A percentile compares a stretch with the other conserved stretches of the same genome.
Evolutionary conservation across 1,140 invertebrate species (phyloP).

Genomic region (Drosophila tristis): DNA sequence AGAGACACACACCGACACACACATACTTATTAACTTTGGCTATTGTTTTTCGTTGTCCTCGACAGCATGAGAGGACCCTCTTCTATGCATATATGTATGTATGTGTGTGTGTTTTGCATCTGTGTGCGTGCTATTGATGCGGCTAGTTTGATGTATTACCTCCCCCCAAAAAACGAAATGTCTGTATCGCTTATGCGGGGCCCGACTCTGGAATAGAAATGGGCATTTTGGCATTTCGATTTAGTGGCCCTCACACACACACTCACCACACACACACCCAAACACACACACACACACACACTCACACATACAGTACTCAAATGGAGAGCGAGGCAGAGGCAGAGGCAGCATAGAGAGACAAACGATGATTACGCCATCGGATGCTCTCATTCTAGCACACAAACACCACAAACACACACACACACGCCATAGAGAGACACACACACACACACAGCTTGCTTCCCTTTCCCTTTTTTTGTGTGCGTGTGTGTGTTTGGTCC

Average conservation of each 20-base stretch:
- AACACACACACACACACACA: slow-evolving; percentile 21
- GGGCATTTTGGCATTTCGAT: slow-evolving; percentile 83
- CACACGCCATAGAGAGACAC: background rate
- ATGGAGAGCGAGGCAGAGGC: slow-evolving; percentile 4
- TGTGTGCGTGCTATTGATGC: slow-evolving; percentile 77
- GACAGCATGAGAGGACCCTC: slow-evolving; percentile 12
- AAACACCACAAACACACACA: slow-evolving; percentile 19
- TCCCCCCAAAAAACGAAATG: slow-evolving; percentile 78
- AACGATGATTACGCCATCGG: slow-evolving; percentile 81
- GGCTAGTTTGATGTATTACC: slow-evolving; percentile 83
- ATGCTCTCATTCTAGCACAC: slow-evolving; percentile 70
- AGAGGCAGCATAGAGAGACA: slow-evolving; percentile 55
- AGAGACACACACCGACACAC: slow-evolving; percentile 17
- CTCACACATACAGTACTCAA: background rate
- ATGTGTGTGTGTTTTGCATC: slow-evolving; percentile 33
- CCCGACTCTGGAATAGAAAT: slow-evolving; percentile 78
- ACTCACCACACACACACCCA: slow-evolving; percentile 58
- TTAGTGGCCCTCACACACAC: slow-evolving; percentile 69
- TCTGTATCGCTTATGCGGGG: slow-evolving; percentile 83
- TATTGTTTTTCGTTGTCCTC: slow-evolving; percentile 75
- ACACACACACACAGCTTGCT: background rate
- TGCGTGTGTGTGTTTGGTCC: background rate
- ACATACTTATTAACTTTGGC: slow-evolving; percentile 71
- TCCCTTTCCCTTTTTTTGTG: slow-evolving; percentile 3
- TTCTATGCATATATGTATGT: slow-evolving; percentile 1